A percentile compares a stretch with the other conserved stretches of the same genome.
Conservation (phyloP, 2,888 invertebrate genomes). For the Pemphredon lugubris region DNA sequence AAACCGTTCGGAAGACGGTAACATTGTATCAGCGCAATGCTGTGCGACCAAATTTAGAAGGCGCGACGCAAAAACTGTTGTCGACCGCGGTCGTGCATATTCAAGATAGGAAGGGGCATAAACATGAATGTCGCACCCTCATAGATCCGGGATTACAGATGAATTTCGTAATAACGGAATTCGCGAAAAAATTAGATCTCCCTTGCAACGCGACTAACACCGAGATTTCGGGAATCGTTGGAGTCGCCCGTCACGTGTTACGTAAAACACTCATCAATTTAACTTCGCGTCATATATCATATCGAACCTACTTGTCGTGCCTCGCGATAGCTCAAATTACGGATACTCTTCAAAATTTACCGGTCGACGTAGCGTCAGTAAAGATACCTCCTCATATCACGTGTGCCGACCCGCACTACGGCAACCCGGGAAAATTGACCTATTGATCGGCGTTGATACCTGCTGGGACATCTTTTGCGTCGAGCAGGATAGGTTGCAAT, state of each 20-base stretch:
- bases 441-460: not conserved
- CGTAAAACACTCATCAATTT: too few species aligned
- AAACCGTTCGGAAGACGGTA: too few species aligned
- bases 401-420: not conserved
- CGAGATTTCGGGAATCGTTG: not conserved
- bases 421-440: not conserved
- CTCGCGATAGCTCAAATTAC: not conserved
- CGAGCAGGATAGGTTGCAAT: not conserved
- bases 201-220: not conserved
- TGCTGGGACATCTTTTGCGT: not conserved
- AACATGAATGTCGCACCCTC: not conserved
- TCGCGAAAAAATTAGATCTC: not conserved
- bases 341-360: not conserved
- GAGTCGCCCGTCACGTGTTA: not conserved
- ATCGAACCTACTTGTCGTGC: not conserved
- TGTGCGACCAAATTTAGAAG: too few species aligned
- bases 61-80: not conserved
- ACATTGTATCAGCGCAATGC: too few species aligned
- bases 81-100: not conserved
- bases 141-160: slow-evolving; percentile 1
- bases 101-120: not conserved
- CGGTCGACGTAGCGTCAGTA: not conserved
- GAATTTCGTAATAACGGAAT: not conserved
- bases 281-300: too few species aligned
- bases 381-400: not conserved